Conservation (phyloP, 37 sponge, comb jelly and placozoan species). For the Bolinopsis microptera region DNA sequence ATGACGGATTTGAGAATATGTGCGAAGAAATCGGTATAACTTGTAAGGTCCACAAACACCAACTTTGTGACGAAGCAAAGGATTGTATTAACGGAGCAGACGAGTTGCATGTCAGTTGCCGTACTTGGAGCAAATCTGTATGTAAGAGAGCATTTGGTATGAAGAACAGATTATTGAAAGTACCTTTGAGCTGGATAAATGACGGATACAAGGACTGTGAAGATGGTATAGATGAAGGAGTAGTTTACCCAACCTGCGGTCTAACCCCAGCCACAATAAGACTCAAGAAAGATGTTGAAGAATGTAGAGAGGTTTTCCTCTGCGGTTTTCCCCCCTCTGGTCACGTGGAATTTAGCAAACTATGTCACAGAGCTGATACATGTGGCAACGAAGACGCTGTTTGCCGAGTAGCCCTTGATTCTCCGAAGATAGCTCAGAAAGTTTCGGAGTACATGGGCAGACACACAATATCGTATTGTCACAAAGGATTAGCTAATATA, state of each 20-base stretch:
- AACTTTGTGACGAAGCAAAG: conserved; percentile 14
- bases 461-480: background rate
- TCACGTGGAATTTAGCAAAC: background rate
- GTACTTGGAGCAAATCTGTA: too few species aligned
- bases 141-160: background rate
- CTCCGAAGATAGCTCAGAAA: background rate
- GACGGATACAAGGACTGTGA: background rate
- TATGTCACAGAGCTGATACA: background rate
- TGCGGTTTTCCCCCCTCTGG: background rate
- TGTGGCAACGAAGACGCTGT: background rate
- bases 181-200: background rate
- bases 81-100: conserved; percentile 32
- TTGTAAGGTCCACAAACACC: conserved; percentile 53
- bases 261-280: background rate
- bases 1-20: conserved; percentile 2
- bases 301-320: conserved; percentile 26
- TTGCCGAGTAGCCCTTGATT: background rate
- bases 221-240: background rate
- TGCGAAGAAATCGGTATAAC: background rate
- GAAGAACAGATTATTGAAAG: background rate
- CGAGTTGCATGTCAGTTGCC: background rate
- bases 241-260: background rate
- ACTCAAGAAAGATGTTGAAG: background rate
- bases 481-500: background rate
- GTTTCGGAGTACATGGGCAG: background rate